Conservation (phyloP, 2,888 invertebrate genomes). For the Dysmachus trigonus region DNA sequence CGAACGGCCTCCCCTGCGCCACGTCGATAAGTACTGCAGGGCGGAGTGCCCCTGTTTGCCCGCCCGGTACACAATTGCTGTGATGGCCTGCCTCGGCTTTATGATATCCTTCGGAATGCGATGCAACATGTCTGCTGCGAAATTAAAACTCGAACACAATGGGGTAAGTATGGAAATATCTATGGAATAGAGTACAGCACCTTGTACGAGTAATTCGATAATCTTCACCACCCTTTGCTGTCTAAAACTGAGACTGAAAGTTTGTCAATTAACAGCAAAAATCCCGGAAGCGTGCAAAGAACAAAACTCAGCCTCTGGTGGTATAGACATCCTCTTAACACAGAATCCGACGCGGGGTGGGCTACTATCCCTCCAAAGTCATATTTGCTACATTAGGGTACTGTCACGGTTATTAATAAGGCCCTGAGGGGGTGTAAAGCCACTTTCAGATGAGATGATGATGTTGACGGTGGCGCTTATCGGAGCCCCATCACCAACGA, state of each 20-base stretch:
- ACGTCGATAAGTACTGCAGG: constrained; percentile 86
- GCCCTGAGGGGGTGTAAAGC: constrained; percentile 57
- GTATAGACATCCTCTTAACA: constrained; percentile 42
- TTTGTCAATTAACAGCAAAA: constrained; percentile 52
- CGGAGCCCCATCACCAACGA: not conserved
- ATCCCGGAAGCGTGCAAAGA: constrained; percentile 10
- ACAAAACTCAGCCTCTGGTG: constrained; percentile 24
- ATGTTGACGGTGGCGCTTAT: constrained; percentile 7
- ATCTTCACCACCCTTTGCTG: not conserved
- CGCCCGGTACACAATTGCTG: constrained; percentile 87
- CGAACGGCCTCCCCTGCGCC: constrained; percentile 83
- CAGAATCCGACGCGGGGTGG: not conserved
- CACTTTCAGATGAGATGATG: constrained; percentile 11
- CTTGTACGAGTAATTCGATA: constrained; percentile 23
- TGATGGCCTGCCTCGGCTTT: constrained; percentile 88
- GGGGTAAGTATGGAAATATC: constrained; percentile 65
- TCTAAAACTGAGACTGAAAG: constrained; percentile 53
- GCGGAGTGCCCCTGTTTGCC: constrained; percentile 86
- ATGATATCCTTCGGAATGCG: constrained; percentile 97
- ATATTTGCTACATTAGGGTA: constrained; percentile 54
- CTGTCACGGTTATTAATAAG: constrained; percentile 63
- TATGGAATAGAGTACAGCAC: not conserved
- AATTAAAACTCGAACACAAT: constrained; percentile 77
- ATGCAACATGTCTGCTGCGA: constrained; percentile 98
- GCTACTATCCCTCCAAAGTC: constrained; percentile 52